Evolutionary conservation across 2,113 vertebrate species (phyloP), one percentile per base, ranked within the genome.

Genomic region (Tetrax tetrax): DNA sequence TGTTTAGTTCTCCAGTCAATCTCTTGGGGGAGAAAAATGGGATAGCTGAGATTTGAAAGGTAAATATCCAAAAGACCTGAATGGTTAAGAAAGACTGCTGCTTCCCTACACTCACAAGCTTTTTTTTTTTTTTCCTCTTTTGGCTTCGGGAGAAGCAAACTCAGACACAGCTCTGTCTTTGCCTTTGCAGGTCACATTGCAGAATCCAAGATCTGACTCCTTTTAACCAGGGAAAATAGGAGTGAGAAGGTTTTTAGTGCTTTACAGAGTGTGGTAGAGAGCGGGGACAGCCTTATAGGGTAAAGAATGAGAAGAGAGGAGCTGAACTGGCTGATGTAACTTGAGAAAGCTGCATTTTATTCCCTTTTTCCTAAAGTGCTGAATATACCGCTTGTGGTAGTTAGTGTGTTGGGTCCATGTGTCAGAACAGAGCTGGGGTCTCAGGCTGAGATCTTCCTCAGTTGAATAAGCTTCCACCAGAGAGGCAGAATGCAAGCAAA

Each of bases 271-370:
- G 79, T 78, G 90, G 35, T 37, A 4, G 65, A 77, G 89, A 94
- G 65, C 6, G 2, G 57, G 57, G 81, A 95, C 53, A 79, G 78
- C 96, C 96, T 96, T 96, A 95, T 96, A 97, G 96, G 96, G 96
- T 97, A 97, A 97, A 95, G 96, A 96, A 95, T 89, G 94, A 92
- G 89, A 63, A 68, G 81, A 95, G 50, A 75, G 59, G 82, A 88
- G 70, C 59, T 47, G 85, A 71, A 70, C 41, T n/a, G 87, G 61
- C 50, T 95, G 79, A 47, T 70, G 91, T 83, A 94, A 96, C 17
- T 91, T 74, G 93, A 95, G 89, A 85, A 80, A 95, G 41, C 69
- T 87, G 60, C 11, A 4, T 81, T 95, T 92, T 92, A 38, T 68
- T 92, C 64, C 45, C 12, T 64, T 92, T 93, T 91, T 59, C 72